Base-by-base conservation (phyloP, 2,888 invertebrate species). In the Galeruca laticollis region DNA sequence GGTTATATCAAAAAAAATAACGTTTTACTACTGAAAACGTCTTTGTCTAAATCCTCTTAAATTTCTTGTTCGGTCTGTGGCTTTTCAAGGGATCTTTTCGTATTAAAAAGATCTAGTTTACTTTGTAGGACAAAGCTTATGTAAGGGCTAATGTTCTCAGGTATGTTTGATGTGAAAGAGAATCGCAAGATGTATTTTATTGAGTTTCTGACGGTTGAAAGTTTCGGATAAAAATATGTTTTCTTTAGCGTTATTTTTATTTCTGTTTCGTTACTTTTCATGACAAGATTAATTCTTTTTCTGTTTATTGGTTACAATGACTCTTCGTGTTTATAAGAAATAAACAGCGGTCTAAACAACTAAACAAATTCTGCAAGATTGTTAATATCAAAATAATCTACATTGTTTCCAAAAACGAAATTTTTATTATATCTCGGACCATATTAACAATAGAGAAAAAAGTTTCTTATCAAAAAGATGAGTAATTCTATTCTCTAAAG, bases 61-160 rank as follows among this genome's bases (percentile, higher is more conserved):
- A 40, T 60, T 20, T 20, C 21, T 20, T 37, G 37, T 37, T 21
- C 2, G 59, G 59, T 13, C 40, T 21, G 60, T 26, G 60, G 60
- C 21, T 60, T 43, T 60, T 26, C n/a, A n/a, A 60, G 43, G 43
- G 43, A 20, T 21, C 60, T 60, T 47, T 43, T 21, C 10, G 60
- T 43, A 60, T 60, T 60, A n/a, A 60, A 60, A 60, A 59, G 37
- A 37, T 5, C 40, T 59, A 59, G 37, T 59, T 59, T 37, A 59
- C 59, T 59, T 40, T 20, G 20, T 20, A 26, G 21, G 31, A 52
- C 26, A 59, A 59, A 35, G 59, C 59, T 40, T 18, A 35, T n/a
- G 37, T 59, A 13, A 59, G 21, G 13, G 18, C 15, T 13, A 37
- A 21, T 20, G 40, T 40, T 26, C 21, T 52, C 37, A 37, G 37